These are phyloP conservation scores for Brenthis ino DNA, from an alignment of 2,888 invertebrate species.

Conservation along the genomic window DNA sequence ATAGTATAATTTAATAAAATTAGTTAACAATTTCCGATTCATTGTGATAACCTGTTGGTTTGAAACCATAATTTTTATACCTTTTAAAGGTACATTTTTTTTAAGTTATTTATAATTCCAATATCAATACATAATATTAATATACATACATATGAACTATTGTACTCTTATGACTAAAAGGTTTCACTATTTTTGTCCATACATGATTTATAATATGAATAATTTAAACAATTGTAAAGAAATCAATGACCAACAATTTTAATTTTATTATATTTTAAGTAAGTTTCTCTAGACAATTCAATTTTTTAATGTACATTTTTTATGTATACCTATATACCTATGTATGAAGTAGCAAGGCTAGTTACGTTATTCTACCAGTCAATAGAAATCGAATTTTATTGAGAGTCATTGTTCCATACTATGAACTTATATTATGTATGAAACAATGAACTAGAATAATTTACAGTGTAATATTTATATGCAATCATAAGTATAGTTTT, in stretches of 20 bases:
- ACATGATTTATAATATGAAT: no score
- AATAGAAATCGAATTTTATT: conserved; percentile 2
- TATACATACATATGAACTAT: no score
- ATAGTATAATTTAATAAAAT: not conserved
- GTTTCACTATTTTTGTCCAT: no score
- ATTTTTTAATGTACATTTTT: not conserved
- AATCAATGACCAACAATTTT: no score
- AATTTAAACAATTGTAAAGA: no score
- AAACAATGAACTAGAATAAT: not conserved
- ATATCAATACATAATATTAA: no score
- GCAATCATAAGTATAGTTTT: not conserved
- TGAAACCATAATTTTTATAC: conserved; percentile 7
- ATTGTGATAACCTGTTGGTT: conserved; percentile 15
- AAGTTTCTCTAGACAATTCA: no score
- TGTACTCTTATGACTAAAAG: no score
- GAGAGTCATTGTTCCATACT: conserved; percentile 9
- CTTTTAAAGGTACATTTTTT: conserved; percentile 9
- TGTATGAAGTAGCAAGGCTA: not conserved
- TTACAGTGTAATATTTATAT: not conserved
- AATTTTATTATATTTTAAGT: no score
- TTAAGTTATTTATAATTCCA: not conserved
- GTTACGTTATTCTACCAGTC: not conserved
- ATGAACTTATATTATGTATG: conserved; percentile 4
- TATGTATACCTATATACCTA: not conserved
- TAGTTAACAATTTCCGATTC: conserved; percentile 1